phyloP scores from a whole-genome alignment of 2,888 invertebrate genomes.

The Torymus texanus region DNA sequence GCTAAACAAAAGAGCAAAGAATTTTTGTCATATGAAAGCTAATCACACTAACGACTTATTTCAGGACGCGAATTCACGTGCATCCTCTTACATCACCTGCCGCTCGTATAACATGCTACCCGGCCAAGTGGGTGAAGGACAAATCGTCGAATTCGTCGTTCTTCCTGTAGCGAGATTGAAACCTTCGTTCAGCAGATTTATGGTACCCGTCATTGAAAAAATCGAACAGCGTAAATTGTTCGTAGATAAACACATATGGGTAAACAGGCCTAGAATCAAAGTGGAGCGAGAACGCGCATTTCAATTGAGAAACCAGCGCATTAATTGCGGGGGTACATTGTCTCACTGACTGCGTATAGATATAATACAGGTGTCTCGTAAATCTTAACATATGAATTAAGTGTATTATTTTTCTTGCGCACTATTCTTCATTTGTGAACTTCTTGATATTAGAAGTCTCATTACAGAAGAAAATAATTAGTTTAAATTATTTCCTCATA shows the following conservation, averaged over 20 bases:
- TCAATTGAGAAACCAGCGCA: not conserved
- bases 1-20: too few species aligned
- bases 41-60: too few species aligned
- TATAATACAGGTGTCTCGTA: slow-evolving; percentile 20
- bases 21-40: too few species aligned
- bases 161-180: slow-evolving; percentile 2
- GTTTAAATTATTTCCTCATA: not conserved
- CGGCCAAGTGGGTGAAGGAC: slow-evolving; percentile 69
- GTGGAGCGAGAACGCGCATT: not conserved
- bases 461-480: not conserved
- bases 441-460: not conserved
- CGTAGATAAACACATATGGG: too few species aligned
- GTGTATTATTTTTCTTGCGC: not conserved
- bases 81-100: slow-evolving; percentile 64
- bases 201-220: too few species aligned
- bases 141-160: slow-evolving; percentile 42
- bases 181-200: too few species aligned
- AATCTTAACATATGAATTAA: not conserved
- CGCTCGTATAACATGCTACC: slow-evolving; percentile 62
- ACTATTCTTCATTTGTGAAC: not conserved
- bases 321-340: not conserved
- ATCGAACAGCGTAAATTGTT: too few species aligned
- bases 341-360: not conserved
- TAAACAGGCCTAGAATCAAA: not conserved
- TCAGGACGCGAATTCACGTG: slow-evolving; percentile 29